phyloP scores from a whole-genome alignment of 2,888 invertebrate species.

The Hypomecis atomaria region DNA sequence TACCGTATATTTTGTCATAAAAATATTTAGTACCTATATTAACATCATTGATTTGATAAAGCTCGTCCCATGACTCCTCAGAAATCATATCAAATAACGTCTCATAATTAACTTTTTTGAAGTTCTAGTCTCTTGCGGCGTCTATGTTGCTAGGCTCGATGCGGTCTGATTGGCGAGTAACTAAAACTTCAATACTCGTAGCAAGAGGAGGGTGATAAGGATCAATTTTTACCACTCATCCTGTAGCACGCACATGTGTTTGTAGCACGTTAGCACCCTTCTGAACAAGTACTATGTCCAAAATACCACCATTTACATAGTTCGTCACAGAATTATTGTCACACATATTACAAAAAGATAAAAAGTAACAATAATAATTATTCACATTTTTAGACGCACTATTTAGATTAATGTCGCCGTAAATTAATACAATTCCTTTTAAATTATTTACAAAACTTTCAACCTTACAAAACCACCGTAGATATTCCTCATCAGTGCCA shows the following conservation, averaged over 20 bases:
- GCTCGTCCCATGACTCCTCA: background rate
- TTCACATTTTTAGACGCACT: background rate
- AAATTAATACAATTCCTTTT: background rate
- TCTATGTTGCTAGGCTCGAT: constrained; percentile 3
- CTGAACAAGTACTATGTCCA: background rate
- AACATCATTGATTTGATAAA: background rate
- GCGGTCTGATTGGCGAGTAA: background rate
- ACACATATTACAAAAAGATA: background rate
- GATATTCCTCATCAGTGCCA: background rate
- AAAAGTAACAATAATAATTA: constrained; percentile 1
- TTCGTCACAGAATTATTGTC: background rate
- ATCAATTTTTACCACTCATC: background rate
- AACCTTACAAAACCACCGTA: background rate
- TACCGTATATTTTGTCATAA: background rate
- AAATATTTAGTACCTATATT: background rate
- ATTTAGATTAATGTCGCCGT: background rate
- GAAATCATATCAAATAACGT: background rate
- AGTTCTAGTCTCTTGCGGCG: background rate
- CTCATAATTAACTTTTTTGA: background rate
- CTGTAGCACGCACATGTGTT: background rate
- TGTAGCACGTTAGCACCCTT: background rate
- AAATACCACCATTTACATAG: background rate
- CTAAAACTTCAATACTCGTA: background rate
- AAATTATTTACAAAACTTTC: background rate
- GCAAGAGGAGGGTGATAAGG: background rate